Evolutionary conservation across 2,888 invertebrate genomes (phyloP).

Genomic region (Tipula confusa): DNA sequence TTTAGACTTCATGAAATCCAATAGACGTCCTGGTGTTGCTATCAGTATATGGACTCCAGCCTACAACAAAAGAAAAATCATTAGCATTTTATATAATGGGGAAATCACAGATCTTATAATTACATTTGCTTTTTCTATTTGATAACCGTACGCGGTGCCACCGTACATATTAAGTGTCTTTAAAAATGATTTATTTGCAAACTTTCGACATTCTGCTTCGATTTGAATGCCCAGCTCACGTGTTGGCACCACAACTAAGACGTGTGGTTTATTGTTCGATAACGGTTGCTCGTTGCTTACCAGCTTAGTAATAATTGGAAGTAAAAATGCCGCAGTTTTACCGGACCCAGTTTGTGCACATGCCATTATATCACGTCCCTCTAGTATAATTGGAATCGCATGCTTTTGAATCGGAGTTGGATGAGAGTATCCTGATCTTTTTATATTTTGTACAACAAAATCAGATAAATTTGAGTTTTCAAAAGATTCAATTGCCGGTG

Average conservation of each 20-base stretch:
- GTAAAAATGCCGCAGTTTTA: slow-evolving; percentile 91
- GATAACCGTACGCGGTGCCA: slow-evolving; percentile 74
- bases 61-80: slow-evolving; percentile 44
- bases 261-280: slow-evolving; percentile 66
- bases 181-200: slow-evolving; percentile 67
- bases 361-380: slow-evolving; percentile 86
- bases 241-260: slow-evolving; percentile 84
- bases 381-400: slow-evolving; percentile 77
- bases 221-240: slow-evolving; percentile 89
- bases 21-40: slow-evolving; percentile 94
- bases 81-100: neutral
- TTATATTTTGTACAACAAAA: slow-evolving; percentile 69
- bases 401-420: slow-evolving; percentile 95
- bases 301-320: slow-evolving; percentile 79
- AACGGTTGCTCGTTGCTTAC: slow-evolving; percentile 57
- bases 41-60: slow-evolving; percentile 93
- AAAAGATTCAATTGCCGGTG: slow-evolving; percentile 62
- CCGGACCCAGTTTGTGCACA: slow-evolving; percentile 99
- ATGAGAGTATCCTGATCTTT: slow-evolving; percentile 70
- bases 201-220: slow-evolving; percentile 77
- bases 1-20: slow-evolving; percentile 91
- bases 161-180: slow-evolving; percentile 78
- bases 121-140: slow-evolving; percentile 57
- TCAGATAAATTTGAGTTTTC: slow-evolving; percentile 64
- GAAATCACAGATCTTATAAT: slow-evolving; percentile 39